These are phyloP conservation scores for Tachina fera DNA, from an alignment of 2,888 invertebrate genomes.

Conservation along the genomic window DNA sequence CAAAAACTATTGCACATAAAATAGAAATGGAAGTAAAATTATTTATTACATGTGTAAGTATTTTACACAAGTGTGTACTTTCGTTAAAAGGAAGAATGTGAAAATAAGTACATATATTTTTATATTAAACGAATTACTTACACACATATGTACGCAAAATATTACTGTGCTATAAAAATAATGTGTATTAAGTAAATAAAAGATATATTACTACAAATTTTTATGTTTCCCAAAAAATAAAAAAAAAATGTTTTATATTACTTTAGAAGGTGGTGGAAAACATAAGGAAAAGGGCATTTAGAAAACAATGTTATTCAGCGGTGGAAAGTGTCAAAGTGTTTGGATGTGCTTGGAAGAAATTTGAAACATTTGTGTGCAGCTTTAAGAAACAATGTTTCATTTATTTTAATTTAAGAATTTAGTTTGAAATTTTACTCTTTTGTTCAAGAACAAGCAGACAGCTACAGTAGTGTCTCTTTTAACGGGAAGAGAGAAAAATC, in stretches of 20 bases:
- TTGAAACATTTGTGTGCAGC: too few species aligned
- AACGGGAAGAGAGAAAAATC: too few species aligned
- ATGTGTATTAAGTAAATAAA: conserved; percentile 42
- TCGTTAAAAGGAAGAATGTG: neutral
- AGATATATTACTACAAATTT: conserved; percentile 45
- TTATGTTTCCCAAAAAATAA: conserved; percentile 42
- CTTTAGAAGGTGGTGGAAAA: conserved; percentile 40
- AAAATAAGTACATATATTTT: conserved; percentile 14
- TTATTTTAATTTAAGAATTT: too few species aligned
- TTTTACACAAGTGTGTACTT: neutral
- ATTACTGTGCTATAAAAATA: conserved; percentile 36
- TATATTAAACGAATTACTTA: neutral
- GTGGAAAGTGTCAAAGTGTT: neutral
- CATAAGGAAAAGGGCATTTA: too few species aligned
- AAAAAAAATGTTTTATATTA: conserved; percentile 42
- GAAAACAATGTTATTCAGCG: too few species aligned
- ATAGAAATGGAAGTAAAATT: neutral
- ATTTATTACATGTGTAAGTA: conserved; percentile 26
- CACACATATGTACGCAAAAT: neutral
- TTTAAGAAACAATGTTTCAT: too few species aligned
- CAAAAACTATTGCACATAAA: conserved; percentile 1
- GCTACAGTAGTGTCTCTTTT: too few species aligned
- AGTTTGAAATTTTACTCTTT: too few species aligned
- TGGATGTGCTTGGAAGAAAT: neutral
- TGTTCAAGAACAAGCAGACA: too few species aligned